phyloP scores from a whole-genome alignment of 2,113 vertebrate species.

The Erpornis zantholeuca region DNA sequence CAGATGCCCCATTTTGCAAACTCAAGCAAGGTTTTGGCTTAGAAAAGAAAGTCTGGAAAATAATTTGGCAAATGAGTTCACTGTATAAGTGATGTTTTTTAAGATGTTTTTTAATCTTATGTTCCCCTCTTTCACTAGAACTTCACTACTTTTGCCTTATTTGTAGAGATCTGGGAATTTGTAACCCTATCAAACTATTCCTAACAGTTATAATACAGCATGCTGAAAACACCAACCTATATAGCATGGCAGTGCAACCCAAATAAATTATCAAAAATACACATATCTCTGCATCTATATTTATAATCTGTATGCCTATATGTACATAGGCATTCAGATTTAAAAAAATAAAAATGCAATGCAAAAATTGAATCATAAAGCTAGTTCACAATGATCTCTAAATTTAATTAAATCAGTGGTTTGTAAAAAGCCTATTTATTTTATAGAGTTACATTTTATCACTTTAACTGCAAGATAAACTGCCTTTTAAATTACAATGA shows the following conservation, averaged over 20 bases:
- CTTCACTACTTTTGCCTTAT: neutral
- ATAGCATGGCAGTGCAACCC: neutral
- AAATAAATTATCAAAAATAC: neutral
- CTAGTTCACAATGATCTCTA: neutral
- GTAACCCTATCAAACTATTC: neutral
- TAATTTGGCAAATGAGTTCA: neutral
- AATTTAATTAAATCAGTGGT: constrained; percentile 22
- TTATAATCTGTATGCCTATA: neutral
- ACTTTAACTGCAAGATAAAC: constrained; percentile 36
- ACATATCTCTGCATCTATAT: neutral
- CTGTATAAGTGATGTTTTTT: neutral
- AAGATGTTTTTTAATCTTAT: neutral
- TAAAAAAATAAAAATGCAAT: neutral
- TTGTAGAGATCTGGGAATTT: neutral
- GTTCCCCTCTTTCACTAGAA: neutral
- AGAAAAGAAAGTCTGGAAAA: neutral
- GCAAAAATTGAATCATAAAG: neutral
- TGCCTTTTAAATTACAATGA: constrained; percentile 44
- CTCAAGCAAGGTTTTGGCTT: neutral
- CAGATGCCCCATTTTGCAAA: neutral
- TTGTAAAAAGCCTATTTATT: constrained; percentile 31
- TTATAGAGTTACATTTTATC: constrained; percentile 13
- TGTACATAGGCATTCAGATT: neutral
- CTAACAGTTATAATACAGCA: neutral
- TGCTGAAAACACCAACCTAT: neutral